These are phyloP conservation scores for Seriola aureovittata DNA, from an alignment of 2,113 vertebrate species.

Conservation along the genomic window DNA sequence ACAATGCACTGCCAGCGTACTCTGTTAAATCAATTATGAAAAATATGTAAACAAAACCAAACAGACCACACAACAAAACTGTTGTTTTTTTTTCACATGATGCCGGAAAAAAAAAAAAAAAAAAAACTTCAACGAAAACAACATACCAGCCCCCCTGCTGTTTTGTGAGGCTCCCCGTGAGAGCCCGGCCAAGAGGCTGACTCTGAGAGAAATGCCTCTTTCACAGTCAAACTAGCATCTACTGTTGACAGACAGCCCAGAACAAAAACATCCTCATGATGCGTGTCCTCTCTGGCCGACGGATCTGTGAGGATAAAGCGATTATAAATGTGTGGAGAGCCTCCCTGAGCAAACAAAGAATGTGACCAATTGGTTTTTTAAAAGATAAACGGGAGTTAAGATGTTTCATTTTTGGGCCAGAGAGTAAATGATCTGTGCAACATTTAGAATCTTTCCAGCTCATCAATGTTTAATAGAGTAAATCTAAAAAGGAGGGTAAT, in stretches of 20 bases:
- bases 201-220: slow-evolving; percentile 35
- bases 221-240: slow-evolving; percentile 41
- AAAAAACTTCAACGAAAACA: slow-evolving; percentile 15
- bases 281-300: slow-evolving; percentile 13
- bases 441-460: background rate
- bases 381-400: background rate
- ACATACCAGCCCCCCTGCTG: slow-evolving; percentile 39
- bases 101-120: background rate
- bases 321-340: slow-evolving; percentile 21
- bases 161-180: slow-evolving; percentile 43
- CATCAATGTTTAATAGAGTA: slow-evolving; percentile 18
- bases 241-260: slow-evolving; percentile 36
- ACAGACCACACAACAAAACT: background rate
- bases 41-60: background rate
- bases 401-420: background rate
- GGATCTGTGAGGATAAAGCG: slow-evolving; percentile 26
- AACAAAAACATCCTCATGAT: slow-evolving; percentile 33
- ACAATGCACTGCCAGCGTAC: background rate
- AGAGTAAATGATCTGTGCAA: slow-evolving; percentile 5
- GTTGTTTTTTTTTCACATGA: background rate
- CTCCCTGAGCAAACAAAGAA: slow-evolving; percentile 33
- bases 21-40: background rate
- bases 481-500: background rate
- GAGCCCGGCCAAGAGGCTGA: slow-evolving; percentile 24
- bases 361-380: slow-evolving; percentile 1